phyloP scores from a whole-genome alignment of 2,888 invertebrate genomes.

The Drosophila neonasuta region DNA sequence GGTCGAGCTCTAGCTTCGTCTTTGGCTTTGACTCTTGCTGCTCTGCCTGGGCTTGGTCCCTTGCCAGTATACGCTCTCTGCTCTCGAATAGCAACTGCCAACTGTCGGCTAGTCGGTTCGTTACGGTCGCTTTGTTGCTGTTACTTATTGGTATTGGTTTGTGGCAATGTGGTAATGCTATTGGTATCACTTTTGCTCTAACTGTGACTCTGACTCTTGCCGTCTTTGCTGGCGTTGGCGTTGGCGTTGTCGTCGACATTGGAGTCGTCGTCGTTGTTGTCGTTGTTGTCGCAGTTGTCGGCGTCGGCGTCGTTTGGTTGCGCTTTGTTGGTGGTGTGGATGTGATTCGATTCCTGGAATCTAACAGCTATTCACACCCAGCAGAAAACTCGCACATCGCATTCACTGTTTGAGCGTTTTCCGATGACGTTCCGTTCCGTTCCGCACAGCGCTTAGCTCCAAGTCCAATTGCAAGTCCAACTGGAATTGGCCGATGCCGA shows the following conservation, averaged over 20 bases:
- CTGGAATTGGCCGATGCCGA: constrained; percentile 57
- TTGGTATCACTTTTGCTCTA: constrained; percentile 39
- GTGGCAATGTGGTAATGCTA: constrained; percentile 10
- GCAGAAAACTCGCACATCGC: constrained; percentile 79
- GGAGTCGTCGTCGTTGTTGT: constrained; percentile 30
- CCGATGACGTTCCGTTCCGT: constrained; percentile 75
- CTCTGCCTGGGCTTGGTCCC: constrained; percentile 1
- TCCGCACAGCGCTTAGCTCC: constrained; percentile 62
- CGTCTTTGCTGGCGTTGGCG: constrained; percentile 31
- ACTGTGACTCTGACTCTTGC: constrained; percentile 37
- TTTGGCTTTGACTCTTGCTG: constrained; percentile 1
- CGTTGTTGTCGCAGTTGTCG: constrained; percentile 31
- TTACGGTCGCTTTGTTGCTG: constrained; percentile 66
- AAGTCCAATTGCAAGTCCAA: constrained; percentile 55
- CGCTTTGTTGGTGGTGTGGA: constrained; percentile 41
- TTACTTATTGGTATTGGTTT: constrained; percentile 44
- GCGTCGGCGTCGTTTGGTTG: constrained; percentile 39
- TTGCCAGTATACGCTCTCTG: constrained; percentile 9
- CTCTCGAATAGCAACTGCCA: constrained; percentile 27
- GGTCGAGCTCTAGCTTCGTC: constrained; percentile 12
- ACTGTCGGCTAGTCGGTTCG: constrained; percentile 37
- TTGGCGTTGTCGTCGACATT: constrained; percentile 27
- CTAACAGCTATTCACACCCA: constrained; percentile 82
- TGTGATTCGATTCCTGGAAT: constrained; percentile 80
- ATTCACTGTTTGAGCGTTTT: constrained; percentile 80